Conservation (phyloP, 2,797 vertebrate genomes). For the Myotis findleyi region DNA sequence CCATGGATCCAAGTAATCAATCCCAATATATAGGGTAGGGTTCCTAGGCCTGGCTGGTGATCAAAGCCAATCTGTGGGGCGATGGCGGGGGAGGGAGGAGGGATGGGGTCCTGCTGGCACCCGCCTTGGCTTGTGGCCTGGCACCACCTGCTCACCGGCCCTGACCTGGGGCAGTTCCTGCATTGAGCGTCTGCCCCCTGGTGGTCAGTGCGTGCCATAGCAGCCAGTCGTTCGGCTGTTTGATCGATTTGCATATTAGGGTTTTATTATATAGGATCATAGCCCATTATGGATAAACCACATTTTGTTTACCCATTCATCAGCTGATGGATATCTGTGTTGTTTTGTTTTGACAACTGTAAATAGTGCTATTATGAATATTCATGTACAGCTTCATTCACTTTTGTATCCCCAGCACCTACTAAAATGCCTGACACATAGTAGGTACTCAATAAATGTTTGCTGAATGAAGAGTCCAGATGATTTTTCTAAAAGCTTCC, state of each 20-base stretch:
- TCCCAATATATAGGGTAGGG: background rate
- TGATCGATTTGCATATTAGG: no score
- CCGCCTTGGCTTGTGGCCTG: no score
- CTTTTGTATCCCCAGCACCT: background rate
- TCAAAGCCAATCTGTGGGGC: no score
- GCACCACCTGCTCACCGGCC: no score
- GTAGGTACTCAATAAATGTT: background rate
- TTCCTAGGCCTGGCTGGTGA: no score
- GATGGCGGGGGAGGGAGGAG: no score
- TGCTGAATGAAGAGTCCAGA: background rate
- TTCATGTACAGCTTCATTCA: background rate
- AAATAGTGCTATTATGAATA: background rate
- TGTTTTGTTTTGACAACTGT: background rate
- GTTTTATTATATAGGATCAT: no score
- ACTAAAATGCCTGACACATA: background rate
- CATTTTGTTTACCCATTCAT: background rate
- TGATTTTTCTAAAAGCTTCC: background rate
- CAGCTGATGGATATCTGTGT: background rate
- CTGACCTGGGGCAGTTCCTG: no score
- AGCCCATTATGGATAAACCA: background rate
- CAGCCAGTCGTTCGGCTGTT: no score
- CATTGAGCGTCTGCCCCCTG: no score
- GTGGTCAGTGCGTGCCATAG: no score
- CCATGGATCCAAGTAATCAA: background rate
- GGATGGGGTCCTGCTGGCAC: no score